These are phyloP conservation scores for Melieria picta DNA, from an alignment of 2,888 invertebrate species.

Conservation along the genomic window DNA sequence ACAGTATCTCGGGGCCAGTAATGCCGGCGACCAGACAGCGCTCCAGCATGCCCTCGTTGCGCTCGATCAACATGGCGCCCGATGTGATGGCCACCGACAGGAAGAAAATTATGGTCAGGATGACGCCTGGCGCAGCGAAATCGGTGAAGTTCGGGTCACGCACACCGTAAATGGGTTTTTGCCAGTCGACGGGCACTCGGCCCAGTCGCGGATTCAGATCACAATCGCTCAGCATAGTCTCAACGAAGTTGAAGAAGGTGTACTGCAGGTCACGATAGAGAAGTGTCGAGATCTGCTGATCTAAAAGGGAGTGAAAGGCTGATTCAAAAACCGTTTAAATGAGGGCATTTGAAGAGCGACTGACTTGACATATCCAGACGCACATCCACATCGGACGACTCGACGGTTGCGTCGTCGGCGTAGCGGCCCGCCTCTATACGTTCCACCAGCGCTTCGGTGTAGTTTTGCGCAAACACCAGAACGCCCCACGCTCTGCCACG, in stretches of 20 bases:
- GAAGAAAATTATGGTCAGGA: slow-evolving; percentile 92
- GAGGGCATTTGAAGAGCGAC: slow-evolving; percentile 46
- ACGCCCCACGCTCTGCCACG: slow-evolving; percentile 82
- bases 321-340: neutral
- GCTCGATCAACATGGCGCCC: slow-evolving; percentile 86
- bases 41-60: slow-evolving; percentile 90
- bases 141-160: slow-evolving; percentile 87
- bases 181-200: slow-evolving; percentile 69
- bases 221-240: slow-evolving; percentile 72
- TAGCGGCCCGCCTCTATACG: slow-evolving; percentile 72
- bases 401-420: slow-evolving; percentile 70
- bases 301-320: slow-evolving; percentile 65
- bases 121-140: slow-evolving; percentile 93
- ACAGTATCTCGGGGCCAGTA: slow-evolving; percentile 81
- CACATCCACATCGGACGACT: slow-evolving; percentile 75
- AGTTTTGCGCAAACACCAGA: slow-evolving; percentile 79
- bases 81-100: slow-evolving; percentile 92
- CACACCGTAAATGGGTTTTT: slow-evolving; percentile 80
- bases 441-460: slow-evolving; percentile 74
- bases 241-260: slow-evolving; percentile 79
- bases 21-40: slow-evolving; percentile 88
- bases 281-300: slow-evolving; percentile 88
- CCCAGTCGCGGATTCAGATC: slow-evolving; percentile 72
- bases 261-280: slow-evolving; percentile 78
- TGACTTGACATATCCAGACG: slow-evolving; percentile 88